These are phyloP conservation scores for Epiblema foenella DNA, from an alignment of 2,888 invertebrate genomes.

Conservation along the genomic window DNA sequence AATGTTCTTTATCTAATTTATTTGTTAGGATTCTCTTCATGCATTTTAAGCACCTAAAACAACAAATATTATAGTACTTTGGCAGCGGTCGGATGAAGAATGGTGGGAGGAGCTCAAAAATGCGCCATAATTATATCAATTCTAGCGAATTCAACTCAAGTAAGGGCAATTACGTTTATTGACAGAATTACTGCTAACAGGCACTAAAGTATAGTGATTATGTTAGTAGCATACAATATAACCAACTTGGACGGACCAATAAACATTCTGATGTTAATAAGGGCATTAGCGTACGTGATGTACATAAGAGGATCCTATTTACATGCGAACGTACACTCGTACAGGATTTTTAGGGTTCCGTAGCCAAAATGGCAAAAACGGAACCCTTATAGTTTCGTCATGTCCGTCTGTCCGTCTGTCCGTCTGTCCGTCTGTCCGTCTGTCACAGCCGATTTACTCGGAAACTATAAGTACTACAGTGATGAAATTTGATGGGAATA, in stretches of 20 bases:
- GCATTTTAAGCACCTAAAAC: neutral
- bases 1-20: neutral
- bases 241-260: slow-evolving; percentile 21
- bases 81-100: neutral
- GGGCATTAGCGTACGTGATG: slow-evolving; percentile 41
- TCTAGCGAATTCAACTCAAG: slow-evolving; percentile 13
- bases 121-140: slow-evolving; percentile 5
- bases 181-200: slow-evolving; percentile 30
- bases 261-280: slow-evolving; percentile 40
- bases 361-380: too few species aligned
- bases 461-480: too few species aligned
- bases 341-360: too few species aligned
- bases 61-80: slow-evolving; percentile 19
- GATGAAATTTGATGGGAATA: too few species aligned
- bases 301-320: slow-evolving; percentile 34
- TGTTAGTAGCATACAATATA: slow-evolving; percentile 38
- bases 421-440: too few species aligned
- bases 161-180: slow-evolving; percentile 29
- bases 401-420: too few species aligned
- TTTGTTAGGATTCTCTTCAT: neutral
- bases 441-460: too few species aligned
- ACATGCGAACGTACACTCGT: slow-evolving; percentile 33
- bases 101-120: slow-evolving; percentile 10
- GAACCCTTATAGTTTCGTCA: too few species aligned
- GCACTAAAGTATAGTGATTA: slow-evolving; percentile 36